Percentiles rank a stretch among this genome's conserved stretches.
These are phyloP conservation scores for Uloborus diversus DNA, from an alignment of 1,140 invertebrate genomes.

Conservation along the genomic window DNA sequence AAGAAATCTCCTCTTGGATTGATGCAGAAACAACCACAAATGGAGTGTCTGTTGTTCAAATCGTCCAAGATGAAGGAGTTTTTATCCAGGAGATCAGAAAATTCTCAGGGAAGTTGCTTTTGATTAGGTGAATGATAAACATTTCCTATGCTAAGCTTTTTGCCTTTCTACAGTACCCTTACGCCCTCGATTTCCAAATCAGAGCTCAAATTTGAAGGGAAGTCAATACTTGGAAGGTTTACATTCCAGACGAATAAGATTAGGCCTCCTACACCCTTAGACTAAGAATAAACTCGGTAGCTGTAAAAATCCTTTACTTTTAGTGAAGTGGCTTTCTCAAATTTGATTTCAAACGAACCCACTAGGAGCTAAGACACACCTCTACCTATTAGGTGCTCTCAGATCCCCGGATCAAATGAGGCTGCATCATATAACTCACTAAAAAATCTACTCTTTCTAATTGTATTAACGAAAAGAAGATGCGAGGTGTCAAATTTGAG, in stretches of 20 bases:
- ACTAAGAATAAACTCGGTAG: no score
- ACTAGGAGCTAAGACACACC: no score
- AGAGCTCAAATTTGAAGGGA: neutral
- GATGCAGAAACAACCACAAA: neutral
- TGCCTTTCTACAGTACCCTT: neutral
- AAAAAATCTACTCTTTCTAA: no score
- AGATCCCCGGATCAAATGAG: no score
- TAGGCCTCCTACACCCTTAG: neutral
- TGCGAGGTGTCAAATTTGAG: no score
- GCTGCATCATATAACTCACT: no score
- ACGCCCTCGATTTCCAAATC: neutral
- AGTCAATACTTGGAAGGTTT: neutral
- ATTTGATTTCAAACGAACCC: no score
- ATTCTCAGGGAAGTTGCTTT: neutral
- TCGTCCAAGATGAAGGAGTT: neutral
- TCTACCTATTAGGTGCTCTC: no score
- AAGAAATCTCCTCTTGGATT: neutral
- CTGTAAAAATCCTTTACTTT: no score
- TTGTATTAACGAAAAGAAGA: no score
- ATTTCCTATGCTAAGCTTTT: neutral
- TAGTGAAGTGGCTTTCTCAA: no score
- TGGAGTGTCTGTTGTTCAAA: neutral
- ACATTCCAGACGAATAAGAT: neutral
- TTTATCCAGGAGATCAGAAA: neutral
- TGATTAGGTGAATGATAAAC: neutral